Conservation (phyloP, 1,140 invertebrate species). For the Leguminivora glycinivorella region DNA sequence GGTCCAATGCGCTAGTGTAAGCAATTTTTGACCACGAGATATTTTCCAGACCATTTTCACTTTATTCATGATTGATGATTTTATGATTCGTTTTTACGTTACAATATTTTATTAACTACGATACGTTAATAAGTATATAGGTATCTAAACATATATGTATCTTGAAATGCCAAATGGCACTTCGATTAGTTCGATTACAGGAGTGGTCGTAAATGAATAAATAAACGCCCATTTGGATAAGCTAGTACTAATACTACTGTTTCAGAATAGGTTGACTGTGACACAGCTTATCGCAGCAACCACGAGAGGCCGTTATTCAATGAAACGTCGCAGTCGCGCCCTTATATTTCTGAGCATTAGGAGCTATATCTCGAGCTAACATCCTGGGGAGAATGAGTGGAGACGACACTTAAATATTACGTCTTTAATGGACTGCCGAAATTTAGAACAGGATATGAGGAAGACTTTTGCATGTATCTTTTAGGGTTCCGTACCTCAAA, state of each 20-base stretch:
- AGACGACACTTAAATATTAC: background rate
- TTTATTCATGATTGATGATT: no score
- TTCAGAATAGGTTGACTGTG: background rate
- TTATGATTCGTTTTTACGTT: no score
- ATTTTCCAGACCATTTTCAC: no score
- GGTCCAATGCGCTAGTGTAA: no score
- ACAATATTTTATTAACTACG: no score
- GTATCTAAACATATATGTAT: no score
- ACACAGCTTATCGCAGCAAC: constrained; percentile 37
- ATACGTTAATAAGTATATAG: no score
- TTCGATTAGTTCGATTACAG: no score
- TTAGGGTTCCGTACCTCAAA: no score
- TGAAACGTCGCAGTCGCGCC: constrained; percentile 49
- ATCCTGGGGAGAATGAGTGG: background rate
- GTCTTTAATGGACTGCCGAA: background rate
- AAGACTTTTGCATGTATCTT: background rate
- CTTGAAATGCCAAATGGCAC: no score
- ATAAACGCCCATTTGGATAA: background rate
- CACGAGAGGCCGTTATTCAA: constrained; percentile 57
- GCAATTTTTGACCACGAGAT: no score
- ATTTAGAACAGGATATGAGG: background rate
- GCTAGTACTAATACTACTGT: constrained; percentile 28
- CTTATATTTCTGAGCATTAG: constrained; percentile 41
- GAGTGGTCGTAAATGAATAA: no score
- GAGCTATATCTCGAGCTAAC: constrained; percentile 38